Evolutionary conservation across 2,797 vertebrate genomes (phyloP), one percentile per base, ranked within the genome.

Genomic region (Coendou prehensilis): DNA sequence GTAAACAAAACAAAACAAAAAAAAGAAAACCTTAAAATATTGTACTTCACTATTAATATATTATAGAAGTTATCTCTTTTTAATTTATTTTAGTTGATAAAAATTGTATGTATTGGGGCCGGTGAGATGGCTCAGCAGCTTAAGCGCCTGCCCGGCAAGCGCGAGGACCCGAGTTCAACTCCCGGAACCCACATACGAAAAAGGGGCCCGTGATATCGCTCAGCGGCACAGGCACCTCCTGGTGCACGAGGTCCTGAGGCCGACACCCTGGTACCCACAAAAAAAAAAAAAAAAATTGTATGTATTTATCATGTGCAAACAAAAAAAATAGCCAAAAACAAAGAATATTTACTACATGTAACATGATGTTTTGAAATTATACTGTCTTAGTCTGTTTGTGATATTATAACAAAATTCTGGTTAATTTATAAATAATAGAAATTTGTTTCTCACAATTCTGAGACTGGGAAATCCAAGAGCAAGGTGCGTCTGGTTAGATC

Each of bases 21-120:
- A 78, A 69, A 20, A 45, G 30, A 33, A 28, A 30, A 80, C 9
- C 4, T 78, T 80, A 76, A 57, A 47, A 50, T 57, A 57, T 30
- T 84, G 6, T 2, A 80, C 57, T 89, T 97, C 63, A 86, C 26
- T 86, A 75, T 57, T 88, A 87, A 81, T 80, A 93, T 96, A 89
- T 73, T 91, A 79, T n/a, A 17, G 26, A 67, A 23, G 61, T 56
- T 92, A n/a, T 75, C 76, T 71, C 37, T 78, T 76, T 69, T 71
- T 28, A 83, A 71, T 28, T 73, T 30, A 89, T 54, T 71, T 64
- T 57, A 61, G 85, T 26, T 63, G 2, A 81, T 37, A 45, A 86
- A 89, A 37, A 67, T 1, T 57, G 20, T 7, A 73, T 86, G 37
- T 23, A 73, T 63, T 63, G 37, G 37, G 37, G 37, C 37, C 37